These are phyloP conservation scores for Mechanitis mazaeus DNA, from an alignment of 2,888 invertebrate species.

Conservation along the genomic window DNA sequence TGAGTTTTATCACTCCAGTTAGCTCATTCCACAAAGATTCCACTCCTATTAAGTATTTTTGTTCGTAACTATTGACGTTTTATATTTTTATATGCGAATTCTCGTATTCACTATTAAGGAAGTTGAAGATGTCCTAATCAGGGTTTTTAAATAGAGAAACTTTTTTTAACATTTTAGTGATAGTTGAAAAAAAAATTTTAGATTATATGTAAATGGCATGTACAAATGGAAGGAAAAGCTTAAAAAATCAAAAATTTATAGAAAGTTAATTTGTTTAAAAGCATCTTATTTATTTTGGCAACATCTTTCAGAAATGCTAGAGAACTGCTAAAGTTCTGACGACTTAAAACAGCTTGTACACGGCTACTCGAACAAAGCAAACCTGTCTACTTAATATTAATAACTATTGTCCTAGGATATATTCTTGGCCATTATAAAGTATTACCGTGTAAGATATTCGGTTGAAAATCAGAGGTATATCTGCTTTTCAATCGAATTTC, in stretches of 20 bases:
- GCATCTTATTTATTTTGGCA: conserved; percentile 1
- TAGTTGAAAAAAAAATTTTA: too few species aligned
- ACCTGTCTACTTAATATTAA: conserved; percentile 1
- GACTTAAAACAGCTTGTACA: conserved; percentile 5
- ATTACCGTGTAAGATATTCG: background rate
- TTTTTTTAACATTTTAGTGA: too few species aligned
- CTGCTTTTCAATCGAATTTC: too few species aligned
- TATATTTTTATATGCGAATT: conserved; percentile 6
- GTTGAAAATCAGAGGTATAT: too few species aligned
- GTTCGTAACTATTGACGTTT: conserved; percentile 18
- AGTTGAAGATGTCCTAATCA: too few species aligned
- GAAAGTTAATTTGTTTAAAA: background rate
- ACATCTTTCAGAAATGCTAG: background rate
- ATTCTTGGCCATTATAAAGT: background rate
- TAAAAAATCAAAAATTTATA: background rate
- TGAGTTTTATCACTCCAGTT: conserved; percentile 37
- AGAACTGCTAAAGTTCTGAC: conserved; percentile 1
- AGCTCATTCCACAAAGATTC: conserved; percentile 27
- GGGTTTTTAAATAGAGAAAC: too few species aligned
- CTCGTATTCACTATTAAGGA: background rate
- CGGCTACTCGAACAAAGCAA: conserved; percentile 1
- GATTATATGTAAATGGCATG: too few species aligned
- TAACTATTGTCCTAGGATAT: background rate
- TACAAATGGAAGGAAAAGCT: too few species aligned
- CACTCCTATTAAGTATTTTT: conserved; percentile 22